phyloP scores from a whole-genome alignment of 2,113 vertebrate genomes.

The Podarcis cretensis region DNA sequence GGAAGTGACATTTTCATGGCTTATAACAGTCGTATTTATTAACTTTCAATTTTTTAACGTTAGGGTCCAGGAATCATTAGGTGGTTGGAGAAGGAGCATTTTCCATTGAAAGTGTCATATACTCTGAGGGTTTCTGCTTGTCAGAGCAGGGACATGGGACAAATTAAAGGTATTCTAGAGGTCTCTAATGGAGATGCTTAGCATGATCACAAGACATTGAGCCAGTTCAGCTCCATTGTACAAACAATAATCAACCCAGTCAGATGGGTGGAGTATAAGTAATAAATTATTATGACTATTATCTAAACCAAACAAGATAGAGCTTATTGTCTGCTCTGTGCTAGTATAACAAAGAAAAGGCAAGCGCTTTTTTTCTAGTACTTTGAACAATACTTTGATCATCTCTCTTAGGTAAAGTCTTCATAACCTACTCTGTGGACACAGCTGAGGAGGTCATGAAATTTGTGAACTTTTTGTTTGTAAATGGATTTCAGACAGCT shows the following conservation, averaged over 20 bases:
- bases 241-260: accelerated
- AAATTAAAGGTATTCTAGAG: background rate
- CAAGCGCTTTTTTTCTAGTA: background rate
- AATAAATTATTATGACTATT: no score
- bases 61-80: background rate
- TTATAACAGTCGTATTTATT: constrained; percentile 9
- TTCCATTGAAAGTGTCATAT: background rate
- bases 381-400: constrained; percentile 35
- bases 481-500: constrained; percentile 84
- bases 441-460: constrained; percentile 78
- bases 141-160: background rate
- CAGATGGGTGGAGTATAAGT: no score
- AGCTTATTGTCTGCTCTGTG: accelerated
- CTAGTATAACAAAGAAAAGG: background rate
- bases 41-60: background rate
- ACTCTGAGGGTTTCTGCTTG: background rate
- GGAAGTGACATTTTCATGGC: background rate
- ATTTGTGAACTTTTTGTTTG: constrained; percentile 80
- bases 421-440: constrained; percentile 84
- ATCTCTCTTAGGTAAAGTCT: constrained; percentile 80
- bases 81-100: background rate
- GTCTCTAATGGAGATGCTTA: background rate
- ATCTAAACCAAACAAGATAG: background rate
- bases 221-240: accelerated
- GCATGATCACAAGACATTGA: background rate